These are phyloP conservation scores for Dendrophyllia cribrosa DNA, from an alignment of 64 coral and sea anemone species.

Conservation along the genomic window DNA sequence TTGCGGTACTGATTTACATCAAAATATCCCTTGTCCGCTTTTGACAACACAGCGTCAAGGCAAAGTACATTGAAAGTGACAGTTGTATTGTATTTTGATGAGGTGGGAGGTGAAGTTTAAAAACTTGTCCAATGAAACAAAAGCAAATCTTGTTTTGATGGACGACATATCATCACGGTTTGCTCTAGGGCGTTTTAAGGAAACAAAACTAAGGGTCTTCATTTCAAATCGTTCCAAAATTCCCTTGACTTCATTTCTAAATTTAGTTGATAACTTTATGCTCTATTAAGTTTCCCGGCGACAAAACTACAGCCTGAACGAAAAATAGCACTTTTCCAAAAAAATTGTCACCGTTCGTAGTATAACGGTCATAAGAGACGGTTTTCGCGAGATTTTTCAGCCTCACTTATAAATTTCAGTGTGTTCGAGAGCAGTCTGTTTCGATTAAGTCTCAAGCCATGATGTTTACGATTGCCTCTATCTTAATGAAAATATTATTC, in stretches of 20 bases:
- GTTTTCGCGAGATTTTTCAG: too few relatives aligned
- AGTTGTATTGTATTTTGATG: slow-evolving; percentile 76
- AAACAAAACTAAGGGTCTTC: slow-evolving; percentile 15
- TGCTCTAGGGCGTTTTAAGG: not conserved
- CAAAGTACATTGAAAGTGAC: slow-evolving; percentile 58
- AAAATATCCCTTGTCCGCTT: slow-evolving; percentile 58
- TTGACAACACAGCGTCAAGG: slow-evolving; percentile 58
- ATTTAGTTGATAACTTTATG: not conserved
- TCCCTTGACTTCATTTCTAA: not conserved
- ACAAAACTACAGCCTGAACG: too few relatives aligned
- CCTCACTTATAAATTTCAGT: too few relatives aligned
- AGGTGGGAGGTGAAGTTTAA: slow-evolving; percentile 66
- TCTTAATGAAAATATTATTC: slow-evolving; percentile 8
- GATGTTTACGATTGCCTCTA: not conserved
- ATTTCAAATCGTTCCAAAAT: slow-evolving; percentile 23
- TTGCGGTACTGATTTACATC: slow-evolving; percentile 66
- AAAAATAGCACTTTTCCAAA: too few relatives aligned
- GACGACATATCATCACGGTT: slow-evolving; percentile 45
- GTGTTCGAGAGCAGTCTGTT: not conserved
- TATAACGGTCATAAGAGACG: too few relatives aligned
- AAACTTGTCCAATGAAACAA: slow-evolving; percentile 68
- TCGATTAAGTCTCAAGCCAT: not conserved
- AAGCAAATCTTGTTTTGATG: slow-evolving; percentile 56
- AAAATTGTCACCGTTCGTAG: too few relatives aligned
- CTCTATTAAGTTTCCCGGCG: too few relatives aligned